These are phyloP conservation scores for Arenaria interpres DNA, from an alignment of 2,113 vertebrate genomes.

Conservation along the genomic window DNA sequence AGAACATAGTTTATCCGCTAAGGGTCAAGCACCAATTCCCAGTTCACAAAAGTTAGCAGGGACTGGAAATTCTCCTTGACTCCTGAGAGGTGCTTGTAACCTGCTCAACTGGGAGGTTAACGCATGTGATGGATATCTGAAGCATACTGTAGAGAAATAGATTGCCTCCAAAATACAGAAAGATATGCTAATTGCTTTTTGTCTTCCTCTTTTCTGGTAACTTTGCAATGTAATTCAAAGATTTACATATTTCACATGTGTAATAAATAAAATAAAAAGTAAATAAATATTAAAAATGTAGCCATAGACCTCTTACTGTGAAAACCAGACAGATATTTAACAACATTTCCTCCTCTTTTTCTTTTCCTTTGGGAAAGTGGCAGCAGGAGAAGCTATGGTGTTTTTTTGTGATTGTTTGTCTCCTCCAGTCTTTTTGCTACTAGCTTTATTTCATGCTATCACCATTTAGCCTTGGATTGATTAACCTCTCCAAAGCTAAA, in stretches of 20 bases:
- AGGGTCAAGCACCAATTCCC: background rate
- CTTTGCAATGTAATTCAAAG: background rate
- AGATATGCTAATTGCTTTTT: background rate
- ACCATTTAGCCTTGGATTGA: background rate
- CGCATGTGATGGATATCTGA: background rate
- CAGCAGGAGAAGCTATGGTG: background rate
- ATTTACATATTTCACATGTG: background rate
- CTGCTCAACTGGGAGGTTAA: background rate
- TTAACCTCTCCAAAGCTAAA: background rate
- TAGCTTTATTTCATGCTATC: background rate
- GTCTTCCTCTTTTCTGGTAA: background rate
- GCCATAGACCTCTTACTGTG: background rate
- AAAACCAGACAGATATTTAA: background rate
- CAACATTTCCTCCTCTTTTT: background rate
- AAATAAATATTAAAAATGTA: background rate
- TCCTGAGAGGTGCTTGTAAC: background rate
- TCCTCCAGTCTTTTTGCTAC: background rate
- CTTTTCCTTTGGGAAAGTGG: background rate
- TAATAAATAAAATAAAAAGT: background rate
- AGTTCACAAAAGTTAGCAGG: background rate
- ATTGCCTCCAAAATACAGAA: background rate
- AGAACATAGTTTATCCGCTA: background rate
- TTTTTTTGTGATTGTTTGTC: background rate
- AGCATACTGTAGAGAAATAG: background rate
- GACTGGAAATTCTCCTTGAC: background rate